phyloP scores from a whole-genome alignment of 2,888 invertebrate species.

The Epirrhoe tristata region DNA sequence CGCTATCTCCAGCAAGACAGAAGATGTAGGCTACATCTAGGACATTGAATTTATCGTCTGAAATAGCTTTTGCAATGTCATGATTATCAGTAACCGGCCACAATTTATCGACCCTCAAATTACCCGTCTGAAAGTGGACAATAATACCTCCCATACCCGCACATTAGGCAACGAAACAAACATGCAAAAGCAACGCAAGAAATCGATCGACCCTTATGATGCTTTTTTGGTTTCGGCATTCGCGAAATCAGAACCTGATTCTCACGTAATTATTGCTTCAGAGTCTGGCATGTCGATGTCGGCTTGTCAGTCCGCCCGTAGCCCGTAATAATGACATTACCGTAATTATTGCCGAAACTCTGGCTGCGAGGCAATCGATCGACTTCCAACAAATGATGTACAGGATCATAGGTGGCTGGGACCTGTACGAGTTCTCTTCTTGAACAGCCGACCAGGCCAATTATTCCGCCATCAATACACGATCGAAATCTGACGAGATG shows the following conservation, averaged over 20 bases:
- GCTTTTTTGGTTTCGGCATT: slow-evolving; percentile 37
- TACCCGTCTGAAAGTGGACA: slow-evolving; percentile 31
- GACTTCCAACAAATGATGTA: slow-evolving; percentile 63
- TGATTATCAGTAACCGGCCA: slow-evolving; percentile 35
- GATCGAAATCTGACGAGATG: slow-evolving; percentile 47
- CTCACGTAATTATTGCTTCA: slow-evolving; percentile 43
- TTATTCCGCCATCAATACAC: slow-evolving; percentile 71
- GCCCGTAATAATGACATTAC: slow-evolving; percentile 47
- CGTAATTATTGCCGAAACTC: slow-evolving; percentile 45
- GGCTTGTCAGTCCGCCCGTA: slow-evolving; percentile 37
- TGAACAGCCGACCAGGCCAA: slow-evolving; percentile 53
- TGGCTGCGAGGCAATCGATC: slow-evolving; percentile 49
- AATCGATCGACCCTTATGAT: slow-evolving; percentile 37
- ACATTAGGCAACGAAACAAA: slow-evolving; percentile 36
- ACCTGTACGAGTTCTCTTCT: slow-evolving; percentile 48
- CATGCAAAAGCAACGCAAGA: slow-evolving; percentile 35
- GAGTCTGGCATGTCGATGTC: slow-evolving; percentile 36
- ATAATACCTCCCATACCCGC: slow-evolving; percentile 31
- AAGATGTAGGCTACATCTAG: slow-evolving; percentile 31
- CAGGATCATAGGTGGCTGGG: slow-evolving; percentile 61
- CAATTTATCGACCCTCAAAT: slow-evolving; percentile 33
- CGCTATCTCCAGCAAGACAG: slow-evolving; percentile 28
- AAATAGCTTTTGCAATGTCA: slow-evolving; percentile 27
- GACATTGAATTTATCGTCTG: slow-evolving; percentile 30
- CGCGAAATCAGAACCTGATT: slow-evolving; percentile 46